These are phyloP conservation scores for Rotaria magnacalcarata DNA, from an alignment of 2,888 invertebrate genomes.

Conservation along the genomic window DNA sequence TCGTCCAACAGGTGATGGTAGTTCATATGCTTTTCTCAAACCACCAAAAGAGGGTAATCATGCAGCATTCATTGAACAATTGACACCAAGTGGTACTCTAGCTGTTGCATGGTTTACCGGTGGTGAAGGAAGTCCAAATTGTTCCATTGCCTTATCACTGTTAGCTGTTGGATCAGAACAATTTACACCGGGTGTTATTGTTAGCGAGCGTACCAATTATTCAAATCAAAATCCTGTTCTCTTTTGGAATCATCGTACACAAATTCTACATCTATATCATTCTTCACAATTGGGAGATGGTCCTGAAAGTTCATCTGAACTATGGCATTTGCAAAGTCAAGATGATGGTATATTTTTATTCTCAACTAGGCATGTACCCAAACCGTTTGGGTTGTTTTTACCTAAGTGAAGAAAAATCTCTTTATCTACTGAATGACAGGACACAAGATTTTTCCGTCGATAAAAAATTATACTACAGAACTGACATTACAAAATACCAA, in stretches of 20 bases:
- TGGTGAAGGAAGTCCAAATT: neutral
- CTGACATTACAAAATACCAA: too few species aligned
- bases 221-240: conserved; percentile 48
- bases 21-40: conserved; percentile 47
- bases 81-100: too few species aligned
- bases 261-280: conserved; percentile 46
- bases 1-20: conserved; percentile 46
- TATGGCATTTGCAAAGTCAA: too few species aligned
- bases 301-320: too few species aligned
- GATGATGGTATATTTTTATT: neutral
- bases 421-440: too few species aligned
- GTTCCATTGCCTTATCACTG: conserved; percentile 47
- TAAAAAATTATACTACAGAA: too few species aligned
- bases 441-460: too few species aligned
- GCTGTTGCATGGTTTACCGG: conserved; percentile 48
- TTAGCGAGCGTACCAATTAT: conserved; percentile 41
- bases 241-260: conserved; percentile 46
- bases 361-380: too few species aligned
- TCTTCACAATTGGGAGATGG: conserved; percentile 42
- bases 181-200: conserved; percentile 46
- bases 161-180: conserved; percentile 42
- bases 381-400: too few species aligned
- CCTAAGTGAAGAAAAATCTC: too few species aligned
- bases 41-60: conserved; percentile 47
- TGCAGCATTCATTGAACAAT: too few species aligned